Conservation (phyloP, 2,797 vertebrate genomes). For the Thripadectes ignobilis region DNA sequence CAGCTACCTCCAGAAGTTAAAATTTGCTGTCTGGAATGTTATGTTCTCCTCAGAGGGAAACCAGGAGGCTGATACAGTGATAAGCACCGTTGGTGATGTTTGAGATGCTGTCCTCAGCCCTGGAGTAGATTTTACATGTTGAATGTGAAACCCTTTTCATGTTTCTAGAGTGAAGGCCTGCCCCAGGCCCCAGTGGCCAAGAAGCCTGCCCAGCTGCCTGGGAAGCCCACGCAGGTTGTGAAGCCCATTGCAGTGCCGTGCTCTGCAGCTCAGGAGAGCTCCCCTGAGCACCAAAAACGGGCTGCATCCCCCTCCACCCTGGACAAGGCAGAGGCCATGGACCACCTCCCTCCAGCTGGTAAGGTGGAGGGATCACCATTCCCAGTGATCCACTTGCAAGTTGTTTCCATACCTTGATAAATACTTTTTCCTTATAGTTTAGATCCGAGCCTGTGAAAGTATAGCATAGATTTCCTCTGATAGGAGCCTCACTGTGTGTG, state of each 20-base stretch:
- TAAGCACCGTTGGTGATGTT: neutral
- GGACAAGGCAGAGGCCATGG: neutral
- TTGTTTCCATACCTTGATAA: neutral
- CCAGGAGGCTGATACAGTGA: neutral
- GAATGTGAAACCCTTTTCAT: neutral
- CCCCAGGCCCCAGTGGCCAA: slow-evolving; percentile 72
- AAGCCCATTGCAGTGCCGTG: slow-evolving; percentile 53
- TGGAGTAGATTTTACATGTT: neutral
- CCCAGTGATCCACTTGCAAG: neutral
- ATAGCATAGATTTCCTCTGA: neutral
- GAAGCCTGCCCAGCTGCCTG: slow-evolving; percentile 64
- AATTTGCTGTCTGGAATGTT: neutral
- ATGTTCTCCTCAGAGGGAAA: neutral
- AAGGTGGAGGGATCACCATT: neutral
- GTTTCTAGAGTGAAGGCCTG: slow-evolving; percentile 63
- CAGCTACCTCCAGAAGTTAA: neutral
- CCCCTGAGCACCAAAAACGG: slow-evolving; percentile 47
- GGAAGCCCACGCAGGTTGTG: slow-evolving; percentile 65
- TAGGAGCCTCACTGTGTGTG: neutral
- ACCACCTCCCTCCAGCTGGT: slow-evolving; percentile 69
- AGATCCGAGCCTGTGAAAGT: neutral
- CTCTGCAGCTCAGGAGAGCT: slow-evolving; percentile 37
- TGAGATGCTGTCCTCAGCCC: neutral
- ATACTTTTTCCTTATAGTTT: neutral
- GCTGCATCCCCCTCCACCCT: neutral